phyloP scores from a whole-genome alignment of 2,797 vertebrate genomes.

The Leptatherina wallacei region DNA sequence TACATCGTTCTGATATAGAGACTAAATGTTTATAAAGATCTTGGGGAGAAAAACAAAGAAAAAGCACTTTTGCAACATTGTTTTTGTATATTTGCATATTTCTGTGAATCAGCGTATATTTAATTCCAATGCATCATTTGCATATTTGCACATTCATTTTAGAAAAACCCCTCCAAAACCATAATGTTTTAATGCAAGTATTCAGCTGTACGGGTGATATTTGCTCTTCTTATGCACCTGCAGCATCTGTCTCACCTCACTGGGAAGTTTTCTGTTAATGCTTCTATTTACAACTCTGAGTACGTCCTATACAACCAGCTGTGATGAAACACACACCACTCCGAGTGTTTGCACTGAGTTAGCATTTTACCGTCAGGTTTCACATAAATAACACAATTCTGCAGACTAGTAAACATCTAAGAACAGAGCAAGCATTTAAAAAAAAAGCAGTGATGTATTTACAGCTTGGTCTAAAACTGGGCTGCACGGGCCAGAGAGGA shows the following conservation, averaged over 20 bases:
- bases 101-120: background rate
- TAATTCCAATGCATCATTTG: background rate
- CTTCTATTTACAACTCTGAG: background rate
- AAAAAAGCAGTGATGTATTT: conserved; percentile 21
- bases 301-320: background rate
- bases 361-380: conserved; percentile 7
- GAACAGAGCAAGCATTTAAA: conserved; percentile 9
- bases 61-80: no score
- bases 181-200: background rate
- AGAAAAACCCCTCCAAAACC: no score
- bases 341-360: background rate
- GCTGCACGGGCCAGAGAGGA: background rate
- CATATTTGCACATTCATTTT: background rate
- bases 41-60: no score
- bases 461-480: conserved; percentile 11
- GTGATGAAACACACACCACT: background rate
- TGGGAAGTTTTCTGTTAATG: background rate
- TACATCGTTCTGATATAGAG: no score
- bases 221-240: background rate
- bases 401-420: background rate
- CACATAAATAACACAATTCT: conserved; percentile 8
- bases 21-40: no score
- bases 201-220: background rate
- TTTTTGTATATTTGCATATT: no score
- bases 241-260: background rate